phyloP scores from a whole-genome alignment of 2,113 vertebrate species.

The Oncorhynchus masou region DNA sequence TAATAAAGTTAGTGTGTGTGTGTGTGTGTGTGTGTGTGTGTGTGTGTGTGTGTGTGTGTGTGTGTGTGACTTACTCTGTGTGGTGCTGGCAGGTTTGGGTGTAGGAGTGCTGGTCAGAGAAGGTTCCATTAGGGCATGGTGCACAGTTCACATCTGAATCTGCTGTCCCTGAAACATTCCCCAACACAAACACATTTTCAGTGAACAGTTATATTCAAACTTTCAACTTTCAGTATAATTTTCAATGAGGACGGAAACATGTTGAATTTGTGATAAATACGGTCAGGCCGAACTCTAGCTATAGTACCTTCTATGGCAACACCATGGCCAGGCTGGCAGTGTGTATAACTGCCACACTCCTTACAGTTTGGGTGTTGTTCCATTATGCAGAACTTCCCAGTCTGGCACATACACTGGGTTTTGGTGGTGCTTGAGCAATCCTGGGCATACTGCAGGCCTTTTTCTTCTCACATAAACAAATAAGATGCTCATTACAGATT shows the following conservation, averaged over 20 bases:
- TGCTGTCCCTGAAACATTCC: slow-evolving; percentile 50
- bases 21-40: no score
- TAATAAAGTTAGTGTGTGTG: background rate
- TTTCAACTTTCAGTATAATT: no score
- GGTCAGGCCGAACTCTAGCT: no score
- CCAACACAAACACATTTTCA: background rate
- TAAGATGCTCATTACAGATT: background rate
- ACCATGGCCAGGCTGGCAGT: slow-evolving; percentile 47
- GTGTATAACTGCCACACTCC: slow-evolving; percentile 8
- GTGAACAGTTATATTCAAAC: background rate
- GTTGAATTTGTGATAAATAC: background rate
- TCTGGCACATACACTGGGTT: slow-evolving; percentile 56
- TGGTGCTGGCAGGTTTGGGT: slow-evolving; percentile 53
- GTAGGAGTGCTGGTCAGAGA: slow-evolving; percentile 50
- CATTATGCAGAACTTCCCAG: slow-evolving; percentile 46
- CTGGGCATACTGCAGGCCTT: slow-evolving; percentile 39
- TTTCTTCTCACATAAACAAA: slow-evolving; percentile 37
- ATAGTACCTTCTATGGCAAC: slow-evolving; percentile 52
- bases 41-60: no score
- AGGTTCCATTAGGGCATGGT: slow-evolving; percentile 44
- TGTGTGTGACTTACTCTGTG: slow-evolving; percentile 51
- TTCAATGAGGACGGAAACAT: background rate
- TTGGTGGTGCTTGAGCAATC: slow-evolving; percentile 43
- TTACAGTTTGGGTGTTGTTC: rapidly evolving
- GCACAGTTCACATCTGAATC: slow-evolving; percentile 49